Conservation (phyloP, 2,888 invertebrate genomes). For the Limnephilus rhombicus region DNA sequence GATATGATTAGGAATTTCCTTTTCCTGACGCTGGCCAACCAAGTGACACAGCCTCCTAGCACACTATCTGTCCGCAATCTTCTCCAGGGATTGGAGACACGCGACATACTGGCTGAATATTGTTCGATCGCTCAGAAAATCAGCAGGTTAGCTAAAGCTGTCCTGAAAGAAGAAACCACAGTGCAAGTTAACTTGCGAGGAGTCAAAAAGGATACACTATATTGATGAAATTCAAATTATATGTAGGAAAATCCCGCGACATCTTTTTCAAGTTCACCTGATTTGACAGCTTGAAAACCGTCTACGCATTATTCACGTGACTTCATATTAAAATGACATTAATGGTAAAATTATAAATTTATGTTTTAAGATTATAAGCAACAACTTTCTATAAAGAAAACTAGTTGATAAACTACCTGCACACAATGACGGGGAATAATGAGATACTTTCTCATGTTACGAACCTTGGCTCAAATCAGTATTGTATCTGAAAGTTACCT, state of each 20-base stretch:
- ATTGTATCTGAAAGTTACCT: too few species aligned
- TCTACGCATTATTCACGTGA: neutral
- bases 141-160: conserved; percentile 59
- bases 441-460: neutral
- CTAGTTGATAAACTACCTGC: neutral
- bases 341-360: neutral
- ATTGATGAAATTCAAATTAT: neutral
- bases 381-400: neutral
- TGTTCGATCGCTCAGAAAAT: conserved; percentile 61
- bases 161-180: conserved; percentile 16
- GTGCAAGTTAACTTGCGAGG: neutral
- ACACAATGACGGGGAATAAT: neutral
- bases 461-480: neutral
- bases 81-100: conserved; percentile 30
- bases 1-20: conserved; percentile 29
- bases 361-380: neutral
- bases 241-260: neutral
- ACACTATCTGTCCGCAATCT: conserved; percentile 36
- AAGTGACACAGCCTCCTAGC: conserved; percentile 8
- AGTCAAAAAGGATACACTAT: neutral
- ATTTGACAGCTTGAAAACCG: neutral
- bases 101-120: conserved; percentile 47
- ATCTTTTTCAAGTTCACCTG: neutral
- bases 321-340: neutral
- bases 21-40: neutral